phyloP scores from a whole-genome alignment of 2,888 invertebrate genomes.

The Drosophila suboccidentalis region DNA sequence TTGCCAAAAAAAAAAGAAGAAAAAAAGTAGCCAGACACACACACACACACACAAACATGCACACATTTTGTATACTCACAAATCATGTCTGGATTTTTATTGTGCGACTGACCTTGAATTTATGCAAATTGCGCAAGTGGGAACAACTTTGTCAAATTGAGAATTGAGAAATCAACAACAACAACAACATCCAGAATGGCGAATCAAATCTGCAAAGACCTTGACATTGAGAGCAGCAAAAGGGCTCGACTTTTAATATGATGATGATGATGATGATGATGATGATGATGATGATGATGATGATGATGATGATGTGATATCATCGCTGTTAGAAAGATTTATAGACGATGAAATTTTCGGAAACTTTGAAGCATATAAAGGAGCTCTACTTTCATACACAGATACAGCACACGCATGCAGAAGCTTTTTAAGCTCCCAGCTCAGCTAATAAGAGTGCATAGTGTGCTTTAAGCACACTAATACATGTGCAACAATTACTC shows the following conservation, averaged over 20 bases:
- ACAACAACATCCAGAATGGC: slow-evolving; percentile 5
- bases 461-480: slow-evolving; percentile 10
- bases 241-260: slow-evolving; percentile 49
- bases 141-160: slow-evolving; percentile 78
- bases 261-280: too few species aligned
- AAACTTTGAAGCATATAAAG: background rate
- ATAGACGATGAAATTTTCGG: background rate
- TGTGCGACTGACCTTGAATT: slow-evolving; percentile 75
- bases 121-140: slow-evolving; percentile 79
- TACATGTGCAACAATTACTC: background rate
- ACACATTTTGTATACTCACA: slow-evolving; percentile 33
- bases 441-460: too few species aligned
- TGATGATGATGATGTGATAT: slow-evolving; percentile 23
- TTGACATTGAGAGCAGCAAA: slow-evolving; percentile 65
- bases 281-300: too few species aligned
- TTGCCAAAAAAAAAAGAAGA: slow-evolving; percentile 53
- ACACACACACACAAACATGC: slow-evolving; percentile 15
- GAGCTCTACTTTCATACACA: background rate
- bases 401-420: background rate
- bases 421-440: background rate
- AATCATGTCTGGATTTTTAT: slow-evolving; percentile 74
- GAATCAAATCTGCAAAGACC: slow-evolving; percentile 45
- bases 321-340: slow-evolving; percentile 42
- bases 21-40: slow-evolving; percentile 25
- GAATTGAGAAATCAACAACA: slow-evolving; percentile 62